Evolutionary conservation across 1,140 invertebrate genomes (phyloP).

Genomic region (Oedothorax gibbosus): DNA sequence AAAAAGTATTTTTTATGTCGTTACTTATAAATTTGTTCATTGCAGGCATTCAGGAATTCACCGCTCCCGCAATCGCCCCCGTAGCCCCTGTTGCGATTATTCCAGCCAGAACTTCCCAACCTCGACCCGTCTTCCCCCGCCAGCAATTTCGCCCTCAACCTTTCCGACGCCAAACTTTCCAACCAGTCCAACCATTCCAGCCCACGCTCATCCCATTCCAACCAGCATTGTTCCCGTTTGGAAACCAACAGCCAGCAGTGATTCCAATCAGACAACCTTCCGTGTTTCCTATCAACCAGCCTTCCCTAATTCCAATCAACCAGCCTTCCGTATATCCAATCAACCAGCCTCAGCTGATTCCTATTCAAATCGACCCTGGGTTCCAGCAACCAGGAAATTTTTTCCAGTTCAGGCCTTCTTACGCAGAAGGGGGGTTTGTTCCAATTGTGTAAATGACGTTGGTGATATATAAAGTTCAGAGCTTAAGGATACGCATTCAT

Average conservation of each 20-base stretch:
- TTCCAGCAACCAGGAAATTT: too few species aligned
- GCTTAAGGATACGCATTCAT: too few species aligned
- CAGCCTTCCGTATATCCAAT: neutral
- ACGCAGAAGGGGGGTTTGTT: too few species aligned
- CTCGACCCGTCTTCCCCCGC: neutral
- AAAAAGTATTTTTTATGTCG: too few species aligned
- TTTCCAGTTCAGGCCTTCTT: too few species aligned
- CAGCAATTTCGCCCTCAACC: neutral
- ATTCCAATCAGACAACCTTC: neutral
- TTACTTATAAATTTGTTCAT: neutral
- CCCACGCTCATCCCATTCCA: constrained; percentile 1
- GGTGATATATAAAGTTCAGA: too few species aligned
- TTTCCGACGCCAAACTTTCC: neutral
- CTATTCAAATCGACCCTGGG: neutral
- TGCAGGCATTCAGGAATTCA: constrained; percentile 3
- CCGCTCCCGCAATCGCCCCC: constrained; percentile 1
- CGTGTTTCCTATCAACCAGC: neutral
- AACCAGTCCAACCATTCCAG: neutral
- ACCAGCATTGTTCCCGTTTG: neutral
- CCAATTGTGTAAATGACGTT: too few species aligned
- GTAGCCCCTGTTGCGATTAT: constrained; percentile 4
- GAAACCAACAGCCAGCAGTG: constrained; percentile 5
- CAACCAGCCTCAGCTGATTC: neutral
- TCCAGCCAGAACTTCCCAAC: neutral
- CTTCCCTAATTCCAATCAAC: neutral